Percentiles rank a stretch among this genome's conserved stretches.
Conservation (phyloP, 2,797 vertebrate species). For the Odontamblyopus lacepedii region DNA sequence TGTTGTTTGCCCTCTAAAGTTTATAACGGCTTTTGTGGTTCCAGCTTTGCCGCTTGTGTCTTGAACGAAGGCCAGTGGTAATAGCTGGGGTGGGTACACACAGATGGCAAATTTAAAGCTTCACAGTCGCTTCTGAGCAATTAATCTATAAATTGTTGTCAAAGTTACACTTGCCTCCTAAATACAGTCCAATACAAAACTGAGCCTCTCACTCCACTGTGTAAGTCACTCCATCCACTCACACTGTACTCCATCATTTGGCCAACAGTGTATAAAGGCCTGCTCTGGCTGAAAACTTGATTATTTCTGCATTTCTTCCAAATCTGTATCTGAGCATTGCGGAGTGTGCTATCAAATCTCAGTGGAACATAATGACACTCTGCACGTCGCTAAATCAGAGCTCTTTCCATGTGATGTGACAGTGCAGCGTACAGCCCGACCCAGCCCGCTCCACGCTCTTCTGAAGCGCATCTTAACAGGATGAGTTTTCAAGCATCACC, state of each 20-base stretch:
- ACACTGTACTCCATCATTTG: slow-evolving; percentile 29
- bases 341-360: slow-evolving; percentile 52
- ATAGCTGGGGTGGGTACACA: background rate
- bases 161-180: background rate
- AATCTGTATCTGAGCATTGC: slow-evolving; percentile 46
- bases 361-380: slow-evolving; percentile 49
- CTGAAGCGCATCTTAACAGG: slow-evolving; percentile 79
- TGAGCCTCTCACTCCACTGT: slow-evolving; percentile 16
- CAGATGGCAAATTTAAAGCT: background rate
- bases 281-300: slow-evolving; percentile 50
- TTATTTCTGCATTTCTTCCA: slow-evolving; percentile 55
- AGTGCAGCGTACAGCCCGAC: slow-evolving; percentile 43
- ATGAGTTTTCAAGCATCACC: slow-evolving; percentile 82
- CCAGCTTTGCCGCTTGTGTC: background rate
- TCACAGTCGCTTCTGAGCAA: background rate
- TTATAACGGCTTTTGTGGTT: background rate
- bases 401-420: slow-evolving; percentile 56
- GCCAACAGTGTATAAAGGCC: slow-evolving; percentile 26
- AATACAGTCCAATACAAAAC: slow-evolving; percentile 6
- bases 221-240: slow-evolving; percentile 37
- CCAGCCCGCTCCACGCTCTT: slow-evolving; percentile 51
- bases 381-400: slow-evolving; percentile 54
- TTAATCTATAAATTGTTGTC: slow-evolving; percentile 1
- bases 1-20: background rate
- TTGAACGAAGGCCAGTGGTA: background rate